Conservation (phyloP, 2,888 invertebrate genomes). For the Ormyrus pomaceus region DNA sequence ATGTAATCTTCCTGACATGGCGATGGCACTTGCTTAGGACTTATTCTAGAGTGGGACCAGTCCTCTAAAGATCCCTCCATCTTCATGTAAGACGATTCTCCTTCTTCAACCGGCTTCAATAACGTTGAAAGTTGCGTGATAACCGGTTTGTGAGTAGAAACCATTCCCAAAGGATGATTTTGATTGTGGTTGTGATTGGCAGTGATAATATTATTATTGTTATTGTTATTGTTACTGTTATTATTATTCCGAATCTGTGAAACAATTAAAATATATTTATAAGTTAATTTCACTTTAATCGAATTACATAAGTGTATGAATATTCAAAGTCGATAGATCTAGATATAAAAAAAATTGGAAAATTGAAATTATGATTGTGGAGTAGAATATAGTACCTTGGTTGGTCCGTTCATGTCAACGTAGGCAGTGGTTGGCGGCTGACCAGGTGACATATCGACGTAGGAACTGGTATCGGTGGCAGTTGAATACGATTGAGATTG, state of each 20-base stretch:
- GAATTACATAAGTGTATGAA: not conserved
- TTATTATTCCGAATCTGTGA: slow-evolving; percentile 70
- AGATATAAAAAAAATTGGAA: slow-evolving; percentile 18
- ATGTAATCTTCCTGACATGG: slow-evolving; percentile 72
- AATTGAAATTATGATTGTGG: too few species aligned
- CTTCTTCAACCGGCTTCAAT: slow-evolving; percentile 73
- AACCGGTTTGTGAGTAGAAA: slow-evolving; percentile 68
- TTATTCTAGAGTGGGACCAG: slow-evolving; percentile 69
- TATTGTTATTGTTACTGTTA: slow-evolving; percentile 69
- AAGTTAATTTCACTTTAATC: not conserved
- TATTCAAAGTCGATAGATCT: slow-evolving; percentile 13
- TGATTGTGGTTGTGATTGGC: slow-evolving; percentile 74
- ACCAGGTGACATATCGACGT: slow-evolving; percentile 77
- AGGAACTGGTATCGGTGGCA: slow-evolving; percentile 75
- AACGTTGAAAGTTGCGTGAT: slow-evolving; percentile 65
- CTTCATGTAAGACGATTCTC: slow-evolving; percentile 73
- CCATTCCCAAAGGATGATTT: slow-evolving; percentile 62
- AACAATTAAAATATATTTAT: slow-evolving; percentile 17
- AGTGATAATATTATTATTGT: slow-evolving; percentile 71
- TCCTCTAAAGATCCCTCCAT: slow-evolving; percentile 71
- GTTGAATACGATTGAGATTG: slow-evolving; percentile 71
- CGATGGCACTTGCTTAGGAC: slow-evolving; percentile 75
- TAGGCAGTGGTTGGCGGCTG: slow-evolving; percentile 71
- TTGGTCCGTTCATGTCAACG: slow-evolving; percentile 73
- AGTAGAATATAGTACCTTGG: slow-evolving; percentile 64